Conservation (phyloP, 2,888 invertebrate species). For the Agrotis clavis region DNA sequence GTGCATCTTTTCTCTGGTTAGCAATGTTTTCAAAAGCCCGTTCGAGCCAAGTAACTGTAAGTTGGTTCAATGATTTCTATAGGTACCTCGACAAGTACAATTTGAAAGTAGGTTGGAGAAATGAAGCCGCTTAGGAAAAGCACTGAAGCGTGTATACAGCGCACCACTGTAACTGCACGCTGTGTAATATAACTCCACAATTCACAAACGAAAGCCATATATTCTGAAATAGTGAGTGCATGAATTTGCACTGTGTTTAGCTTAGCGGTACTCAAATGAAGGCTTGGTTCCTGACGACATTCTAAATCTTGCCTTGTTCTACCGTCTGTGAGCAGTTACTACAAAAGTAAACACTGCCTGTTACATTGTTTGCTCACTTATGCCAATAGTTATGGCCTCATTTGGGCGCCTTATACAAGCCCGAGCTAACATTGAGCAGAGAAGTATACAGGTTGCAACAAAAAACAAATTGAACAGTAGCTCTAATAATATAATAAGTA, state of each 20-base stretch:
- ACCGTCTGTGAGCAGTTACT: constrained; percentile 75
- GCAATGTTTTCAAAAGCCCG: constrained; percentile 42
- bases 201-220: constrained; percentile 39
- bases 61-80: constrained; percentile 64
- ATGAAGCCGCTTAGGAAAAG: constrained; percentile 71
- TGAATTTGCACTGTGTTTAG: constrained; percentile 60
- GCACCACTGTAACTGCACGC: constrained; percentile 50
- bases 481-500: constrained; percentile 71
- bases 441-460: constrained; percentile 58
- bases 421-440: constrained; percentile 61
- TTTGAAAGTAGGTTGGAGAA: constrained; percentile 77
- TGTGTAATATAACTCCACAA: constrained; percentile 45
- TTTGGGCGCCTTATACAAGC: constrained; percentile 76
- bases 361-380: constrained; percentile 80
- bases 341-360: constrained; percentile 79
- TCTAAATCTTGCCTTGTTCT: constrained; percentile 75
- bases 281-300: constrained; percentile 69
- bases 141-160: constrained; percentile 66
- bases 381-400: constrained; percentile 82
- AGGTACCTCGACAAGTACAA: constrained; percentile 65
- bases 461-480: constrained; percentile 74
- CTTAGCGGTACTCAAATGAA: constrained; percentile 70
- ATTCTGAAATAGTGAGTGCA: constrained; percentile 47
- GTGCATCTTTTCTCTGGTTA: constrained; percentile 28
- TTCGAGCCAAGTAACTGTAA: constrained; percentile 65